These are phyloP conservation scores for Pongo abelii DNA, from an alignment of 2,113 vertebrate genomes.

Conservation along the genomic window DNA sequence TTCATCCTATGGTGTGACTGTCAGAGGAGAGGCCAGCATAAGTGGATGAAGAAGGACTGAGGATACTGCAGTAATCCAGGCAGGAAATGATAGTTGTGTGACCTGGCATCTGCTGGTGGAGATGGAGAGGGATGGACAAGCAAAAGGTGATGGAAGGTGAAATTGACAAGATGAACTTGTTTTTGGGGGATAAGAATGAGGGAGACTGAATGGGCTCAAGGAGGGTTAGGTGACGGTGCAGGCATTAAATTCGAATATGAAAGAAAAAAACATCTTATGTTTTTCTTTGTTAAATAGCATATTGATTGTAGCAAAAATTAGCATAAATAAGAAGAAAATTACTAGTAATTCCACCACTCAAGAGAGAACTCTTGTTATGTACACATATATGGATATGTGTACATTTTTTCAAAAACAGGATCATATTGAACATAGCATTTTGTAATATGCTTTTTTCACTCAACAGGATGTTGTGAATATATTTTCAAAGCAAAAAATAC, in stretches of 20 bases:
- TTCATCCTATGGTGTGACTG: background rate
- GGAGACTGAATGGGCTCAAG: background rate
- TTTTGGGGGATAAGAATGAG: background rate
- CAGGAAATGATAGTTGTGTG: background rate
- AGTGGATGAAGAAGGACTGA: no score
- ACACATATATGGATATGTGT: background rate
- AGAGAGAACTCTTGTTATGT: background rate
- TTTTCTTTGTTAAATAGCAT: background rate
- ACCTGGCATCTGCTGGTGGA: background rate
- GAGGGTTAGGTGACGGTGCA: rapidly evolving
- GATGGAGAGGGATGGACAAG: background rate
- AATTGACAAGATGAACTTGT: background rate
- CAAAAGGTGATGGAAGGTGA: background rate
- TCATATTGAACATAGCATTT: background rate
- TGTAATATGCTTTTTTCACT: background rate
- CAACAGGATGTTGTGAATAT: background rate
- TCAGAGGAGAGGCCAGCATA: background rate
- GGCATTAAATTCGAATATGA: background rate
- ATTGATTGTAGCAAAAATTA: background rate
- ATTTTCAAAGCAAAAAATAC: background rate
- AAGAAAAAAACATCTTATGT: background rate
- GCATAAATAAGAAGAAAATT: background rate
- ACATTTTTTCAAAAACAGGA: background rate
- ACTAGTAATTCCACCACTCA: background rate
- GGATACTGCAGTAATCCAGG: background rate